Conservation (phyloP, 2,113 vertebrate genomes). For the Oncorhynchus keta region DNA sequence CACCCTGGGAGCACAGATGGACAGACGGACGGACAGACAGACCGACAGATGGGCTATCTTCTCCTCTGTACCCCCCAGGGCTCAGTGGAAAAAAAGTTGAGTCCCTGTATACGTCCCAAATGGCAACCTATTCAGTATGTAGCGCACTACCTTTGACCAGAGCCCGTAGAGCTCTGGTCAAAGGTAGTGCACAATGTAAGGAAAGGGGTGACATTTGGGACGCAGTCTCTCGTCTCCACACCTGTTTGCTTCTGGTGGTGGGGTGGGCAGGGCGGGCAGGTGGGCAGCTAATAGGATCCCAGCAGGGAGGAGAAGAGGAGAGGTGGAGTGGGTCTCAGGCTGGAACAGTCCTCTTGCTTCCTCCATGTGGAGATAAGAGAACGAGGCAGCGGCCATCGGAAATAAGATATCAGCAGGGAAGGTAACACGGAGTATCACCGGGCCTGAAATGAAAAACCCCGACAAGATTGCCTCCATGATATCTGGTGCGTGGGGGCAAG, state of each 20-base stretch:
- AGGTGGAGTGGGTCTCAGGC: neutral
- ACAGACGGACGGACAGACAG: no score
- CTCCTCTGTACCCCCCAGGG: no score
- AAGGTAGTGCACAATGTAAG: no score
- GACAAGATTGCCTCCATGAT: neutral
- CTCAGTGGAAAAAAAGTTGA: no score
- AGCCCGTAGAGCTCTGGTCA: no score
- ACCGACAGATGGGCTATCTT: no score
- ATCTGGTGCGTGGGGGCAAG: neutral
- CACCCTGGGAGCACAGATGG: no score
- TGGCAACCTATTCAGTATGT: constrained; percentile 17
- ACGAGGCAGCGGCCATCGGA: constrained; percentile 59
- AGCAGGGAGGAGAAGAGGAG: constrained; percentile 25
- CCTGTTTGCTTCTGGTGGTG: neutral
- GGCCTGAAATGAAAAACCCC: neutral
- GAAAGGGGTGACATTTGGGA: neutral
- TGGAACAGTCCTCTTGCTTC: constrained; percentile 53
- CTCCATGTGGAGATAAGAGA: constrained; percentile 60
- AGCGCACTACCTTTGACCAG: no score
- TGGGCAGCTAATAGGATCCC: constrained; percentile 49
- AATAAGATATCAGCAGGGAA: constrained; percentile 64
- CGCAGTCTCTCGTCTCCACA: neutral
- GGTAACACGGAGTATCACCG: constrained; percentile 6
- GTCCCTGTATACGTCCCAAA: no score
- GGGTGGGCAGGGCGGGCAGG: constrained; percentile 2